Evolutionary conservation across 1,140 invertebrate genomes (phyloP), one percentile per base, ranked within the genome.

Genomic region (Lordiphosa stackelbergi): DNA sequence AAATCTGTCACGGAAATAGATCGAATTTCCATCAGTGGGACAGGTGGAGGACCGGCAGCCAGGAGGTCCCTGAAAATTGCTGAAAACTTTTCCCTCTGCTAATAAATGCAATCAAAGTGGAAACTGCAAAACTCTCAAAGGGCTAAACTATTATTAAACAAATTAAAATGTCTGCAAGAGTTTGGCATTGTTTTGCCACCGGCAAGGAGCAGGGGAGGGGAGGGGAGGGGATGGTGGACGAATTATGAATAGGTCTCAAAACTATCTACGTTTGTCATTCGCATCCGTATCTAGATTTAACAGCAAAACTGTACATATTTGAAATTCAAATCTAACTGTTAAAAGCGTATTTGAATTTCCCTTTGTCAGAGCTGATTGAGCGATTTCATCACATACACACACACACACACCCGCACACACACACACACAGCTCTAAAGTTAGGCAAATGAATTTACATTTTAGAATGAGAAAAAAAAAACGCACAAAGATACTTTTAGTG

Each of bases 261-360:
- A 46, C 24, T 46, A 46, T 46, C 43, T 46, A 46, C 43, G 43
- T 31, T 31, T 31, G 28, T 31, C 28, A 31, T 31, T 31, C 47
- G 43, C 42, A 47, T 51, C 16, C 34, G 19, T 19, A 42, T 42
- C 51, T 58, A 41, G 52, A 53, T 53, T 42, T 46, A 42, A 53
- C 38, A 43, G 40, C 19, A 37, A 43, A 52, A 52, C 52, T 53
- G 52, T 53, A 53, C 52, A 53, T 43, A 53, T 53, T 53, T 53
- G 52, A 53, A 53, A 42, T 53, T 53, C 52, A 53, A 53, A 53
- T 53, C 52, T 53, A 53, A 53, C 52, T 43, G 52, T 53, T 53
- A 13, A 43, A 28, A 52, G 49, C 41, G 38, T 42, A 53, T 53
- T 53, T 53, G 38, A 53, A 53, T 53, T 43, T 53, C 52, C 41